Percentiles rank a stretch among this genome's conserved stretches.
phyloP scores from a whole-genome alignment of 1,140 invertebrate species.

The Saccostrea glomerata region DNA sequence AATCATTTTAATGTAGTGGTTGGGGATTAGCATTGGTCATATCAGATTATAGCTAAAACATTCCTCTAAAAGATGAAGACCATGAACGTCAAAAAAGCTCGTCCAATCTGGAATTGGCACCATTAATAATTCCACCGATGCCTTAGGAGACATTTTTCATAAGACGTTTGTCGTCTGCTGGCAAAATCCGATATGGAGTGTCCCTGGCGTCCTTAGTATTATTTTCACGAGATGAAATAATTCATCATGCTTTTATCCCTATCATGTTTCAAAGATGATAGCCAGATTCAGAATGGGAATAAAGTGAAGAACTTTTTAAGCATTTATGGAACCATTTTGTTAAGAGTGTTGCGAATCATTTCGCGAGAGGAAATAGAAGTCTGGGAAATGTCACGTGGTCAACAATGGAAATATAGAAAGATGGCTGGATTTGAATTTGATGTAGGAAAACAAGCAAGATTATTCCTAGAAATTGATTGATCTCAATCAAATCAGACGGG shows the following conservation, averaged over 20 bases:
- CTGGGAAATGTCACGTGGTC: slow-evolving; percentile 34
- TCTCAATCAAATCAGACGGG: slow-evolving; percentile 41
- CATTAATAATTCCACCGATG: slow-evolving; percentile 36
- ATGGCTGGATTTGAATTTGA: slow-evolving; percentile 41
- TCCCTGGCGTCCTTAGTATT: slow-evolving; percentile 14
- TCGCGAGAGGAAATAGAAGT: slow-evolving; percentile 29
- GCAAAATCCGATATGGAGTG: slow-evolving; percentile 20
- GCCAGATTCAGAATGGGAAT: slow-evolving; percentile 28
- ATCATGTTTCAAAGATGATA: slow-evolving; percentile 31
- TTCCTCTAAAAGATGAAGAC: slow-evolving; percentile 34
- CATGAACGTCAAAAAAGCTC: slow-evolving; percentile 30
- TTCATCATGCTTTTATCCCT: slow-evolving; percentile 23
- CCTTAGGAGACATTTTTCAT: slow-evolving; percentile 36
- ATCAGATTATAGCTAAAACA: slow-evolving; percentile 29
- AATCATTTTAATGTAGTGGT: slow-evolving; percentile 22
- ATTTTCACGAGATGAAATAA: slow-evolving; percentile 42
- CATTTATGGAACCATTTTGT: slow-evolving; percentile 29
- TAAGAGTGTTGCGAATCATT: slow-evolving; percentile 19
- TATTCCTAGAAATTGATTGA: slow-evolving; percentile 42
- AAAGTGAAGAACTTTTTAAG: neutral
- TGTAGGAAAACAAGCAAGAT: slow-evolving; percentile 27
- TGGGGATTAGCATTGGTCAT: slow-evolving; percentile 25
- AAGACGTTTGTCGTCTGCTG: slow-evolving; percentile 10
- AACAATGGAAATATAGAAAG: slow-evolving; percentile 31
- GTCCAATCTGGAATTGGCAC: slow-evolving; percentile 36